These are phyloP conservation scores for Macrophya annulata DNA, from an alignment of 2,888 invertebrate genomes.

Conservation along the genomic window DNA sequence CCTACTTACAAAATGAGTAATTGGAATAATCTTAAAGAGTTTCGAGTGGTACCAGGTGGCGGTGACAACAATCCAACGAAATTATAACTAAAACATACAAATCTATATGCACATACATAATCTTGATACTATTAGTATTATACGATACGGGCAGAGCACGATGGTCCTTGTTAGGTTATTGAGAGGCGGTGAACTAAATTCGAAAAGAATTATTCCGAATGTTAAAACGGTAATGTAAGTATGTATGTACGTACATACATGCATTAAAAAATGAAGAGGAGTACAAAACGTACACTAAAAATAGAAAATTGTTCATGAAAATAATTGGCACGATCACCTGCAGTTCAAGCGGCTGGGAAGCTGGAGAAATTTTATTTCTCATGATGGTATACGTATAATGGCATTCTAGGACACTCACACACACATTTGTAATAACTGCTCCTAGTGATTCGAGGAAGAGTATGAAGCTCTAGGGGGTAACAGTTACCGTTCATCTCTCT, in stretches of 20 bases:
- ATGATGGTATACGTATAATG: neutral
- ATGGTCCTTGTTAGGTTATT: neutral
- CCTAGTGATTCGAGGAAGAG: conserved; percentile 11
- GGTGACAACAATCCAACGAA: neutral
- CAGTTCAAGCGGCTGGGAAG: conserved; percentile 34
- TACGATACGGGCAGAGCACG: neutral
- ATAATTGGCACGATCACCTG: conserved; percentile 30
- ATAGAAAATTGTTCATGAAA: conserved; percentile 10
- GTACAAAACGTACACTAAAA: too few relatives aligned
- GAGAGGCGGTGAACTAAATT: neutral
- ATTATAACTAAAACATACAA: neutral
- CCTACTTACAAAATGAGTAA: neutral
- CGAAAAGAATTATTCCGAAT: neutral
- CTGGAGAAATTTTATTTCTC: conserved; percentile 41
- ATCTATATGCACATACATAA: neutral
- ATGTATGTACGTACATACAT: too few relatives aligned
- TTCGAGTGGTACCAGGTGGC: conserved; percentile 46
- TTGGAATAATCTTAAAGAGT: conserved; percentile 43
- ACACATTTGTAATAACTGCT: conserved; percentile 5
- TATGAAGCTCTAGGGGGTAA: conserved; percentile 14
- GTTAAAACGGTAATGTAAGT: conserved; percentile 17
- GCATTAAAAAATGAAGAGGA: too few relatives aligned
- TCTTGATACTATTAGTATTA: conserved; percentile 18
- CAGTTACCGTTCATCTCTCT: conserved; percentile 22
- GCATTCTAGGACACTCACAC: too few relatives aligned